phyloP scores from a whole-genome alignment of 2,888 invertebrate species.

The Eristalis intricaria region DNA sequence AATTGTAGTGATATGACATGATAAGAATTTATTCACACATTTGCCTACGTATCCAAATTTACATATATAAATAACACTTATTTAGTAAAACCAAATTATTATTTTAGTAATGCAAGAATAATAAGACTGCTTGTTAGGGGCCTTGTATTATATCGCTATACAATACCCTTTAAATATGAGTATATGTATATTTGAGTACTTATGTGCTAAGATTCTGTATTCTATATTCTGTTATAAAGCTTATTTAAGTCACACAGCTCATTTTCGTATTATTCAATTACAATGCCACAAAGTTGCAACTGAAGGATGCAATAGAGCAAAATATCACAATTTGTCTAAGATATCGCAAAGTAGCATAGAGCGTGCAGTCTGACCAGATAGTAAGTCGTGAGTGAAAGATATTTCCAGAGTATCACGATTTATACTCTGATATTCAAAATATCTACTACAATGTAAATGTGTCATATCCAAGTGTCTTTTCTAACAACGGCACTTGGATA shows the following conservation, averaged over 20 bases:
- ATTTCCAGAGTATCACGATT: constrained; percentile 61
- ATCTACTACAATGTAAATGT: constrained; percentile 25
- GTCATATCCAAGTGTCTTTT: neutral
- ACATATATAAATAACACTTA: too few relatives aligned
- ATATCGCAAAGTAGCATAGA: constrained; percentile 15
- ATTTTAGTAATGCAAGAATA: too few relatives aligned
- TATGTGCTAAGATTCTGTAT: too few relatives aligned
- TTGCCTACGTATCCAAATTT: too few relatives aligned
- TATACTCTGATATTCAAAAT: constrained; percentile 61
- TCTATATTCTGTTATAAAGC: too few relatives aligned
- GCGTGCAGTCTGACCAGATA: neutral
- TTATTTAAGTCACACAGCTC: neutral
- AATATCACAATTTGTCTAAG: constrained; percentile 56
- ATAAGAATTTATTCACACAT: too few relatives aligned
- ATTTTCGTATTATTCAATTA: constrained; percentile 20
- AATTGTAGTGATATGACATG: too few relatives aligned
- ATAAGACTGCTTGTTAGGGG: too few relatives aligned
- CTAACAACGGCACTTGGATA: constrained; percentile 47
- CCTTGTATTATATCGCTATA: too few relatives aligned
- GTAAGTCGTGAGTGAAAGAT: constrained; percentile 66
- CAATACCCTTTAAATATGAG: too few relatives aligned
- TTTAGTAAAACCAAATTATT: too few relatives aligned
- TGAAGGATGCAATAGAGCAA: constrained; percentile 50
- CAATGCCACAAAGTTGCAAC: constrained; percentile 29
- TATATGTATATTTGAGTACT: too few relatives aligned